Conservation (phyloP, 1,140 invertebrate species). For the Drosophila santomea region DNA sequence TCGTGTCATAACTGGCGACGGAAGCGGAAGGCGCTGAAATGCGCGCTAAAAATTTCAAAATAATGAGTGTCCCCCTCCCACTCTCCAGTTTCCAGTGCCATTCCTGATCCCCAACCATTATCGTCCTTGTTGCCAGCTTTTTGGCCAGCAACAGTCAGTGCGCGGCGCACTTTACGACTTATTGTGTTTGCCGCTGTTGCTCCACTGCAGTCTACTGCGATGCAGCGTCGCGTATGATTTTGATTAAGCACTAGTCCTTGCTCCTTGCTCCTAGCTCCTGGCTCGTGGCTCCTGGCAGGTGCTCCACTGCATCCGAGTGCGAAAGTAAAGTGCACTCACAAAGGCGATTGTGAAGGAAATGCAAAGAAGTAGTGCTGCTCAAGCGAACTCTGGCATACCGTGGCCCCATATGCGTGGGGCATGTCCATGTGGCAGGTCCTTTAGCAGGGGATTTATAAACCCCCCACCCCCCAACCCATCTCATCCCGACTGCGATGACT, state of each 20-base stretch:
- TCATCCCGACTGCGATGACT: neutral
- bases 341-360: slow-evolving; percentile 20
- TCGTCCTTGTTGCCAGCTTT: slow-evolving; percentile 1
- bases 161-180: slow-evolving; percentile 55
- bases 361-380: slow-evolving; percentile 11
- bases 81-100: neutral
- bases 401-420: slow-evolving; percentile 1
- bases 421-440: neutral
- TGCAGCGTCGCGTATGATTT: slow-evolving; percentile 78
- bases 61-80: slow-evolving; percentile 64
- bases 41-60: slow-evolving; percentile 81
- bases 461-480: neutral
- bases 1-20: slow-evolving; percentile 16
- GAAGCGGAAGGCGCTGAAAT: slow-evolving; percentile 78
- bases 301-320: slow-evolving; percentile 25
- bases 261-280: neutral
- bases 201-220: slow-evolving; percentile 39
- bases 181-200: slow-evolving; percentile 59
- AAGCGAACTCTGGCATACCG: slow-evolving; percentile 8
- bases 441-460: neutral
- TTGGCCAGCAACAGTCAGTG: slow-evolving; percentile 8
- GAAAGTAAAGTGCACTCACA: slow-evolving; percentile 55
- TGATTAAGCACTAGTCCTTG: slow-evolving; percentile 64
- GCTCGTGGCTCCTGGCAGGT: neutral
- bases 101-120: neutral